These are phyloP conservation scores for Hycleus phaleratus DNA, from an alignment of 1,140 invertebrate species.

Conservation along the genomic window DNA sequence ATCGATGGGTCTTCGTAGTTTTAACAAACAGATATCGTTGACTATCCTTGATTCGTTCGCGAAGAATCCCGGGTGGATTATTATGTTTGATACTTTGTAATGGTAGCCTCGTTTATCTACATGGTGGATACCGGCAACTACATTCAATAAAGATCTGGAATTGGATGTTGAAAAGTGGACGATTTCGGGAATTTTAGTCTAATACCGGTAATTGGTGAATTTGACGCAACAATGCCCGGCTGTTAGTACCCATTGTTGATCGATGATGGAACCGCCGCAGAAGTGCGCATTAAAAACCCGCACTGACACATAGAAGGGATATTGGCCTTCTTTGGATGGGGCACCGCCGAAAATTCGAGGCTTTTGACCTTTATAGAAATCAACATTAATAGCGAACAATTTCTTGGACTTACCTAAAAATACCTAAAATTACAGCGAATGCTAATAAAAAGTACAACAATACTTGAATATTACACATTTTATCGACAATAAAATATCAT, in stretches of 20 bases:
- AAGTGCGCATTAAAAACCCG: constrained; percentile 5
- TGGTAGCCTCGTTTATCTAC: constrained; percentile 31
- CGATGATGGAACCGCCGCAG: constrained; percentile 51
- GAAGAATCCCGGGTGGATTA: constrained; percentile 39
- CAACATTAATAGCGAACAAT: too few species aligned
- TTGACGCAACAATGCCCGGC: constrained; percentile 51
- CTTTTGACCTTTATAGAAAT: too few species aligned
- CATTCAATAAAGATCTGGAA: constrained; percentile 10
- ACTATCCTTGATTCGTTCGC: not conserved
- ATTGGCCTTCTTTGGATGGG: not conserved
- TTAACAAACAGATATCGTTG: constrained; percentile 5
- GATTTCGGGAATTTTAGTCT: not conserved
- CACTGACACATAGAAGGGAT: constrained; percentile 16
- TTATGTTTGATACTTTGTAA: constrained; percentile 37
- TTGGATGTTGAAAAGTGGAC: not conserved
- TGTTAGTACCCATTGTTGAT: constrained; percentile 48
- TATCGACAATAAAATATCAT: too few species aligned
- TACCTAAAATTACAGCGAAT: too few species aligned
- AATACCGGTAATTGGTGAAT: not conserved
- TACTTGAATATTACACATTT: too few species aligned
- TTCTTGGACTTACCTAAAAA: too few species aligned
- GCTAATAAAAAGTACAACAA: too few species aligned
- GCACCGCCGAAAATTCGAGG: not conserved
- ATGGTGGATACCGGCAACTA: constrained; percentile 42
- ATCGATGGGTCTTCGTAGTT: too few species aligned